Evolutionary conservation across 2,113 vertebrate species (phyloP).

Genomic region (Salvelinus fontinalis): DNA sequence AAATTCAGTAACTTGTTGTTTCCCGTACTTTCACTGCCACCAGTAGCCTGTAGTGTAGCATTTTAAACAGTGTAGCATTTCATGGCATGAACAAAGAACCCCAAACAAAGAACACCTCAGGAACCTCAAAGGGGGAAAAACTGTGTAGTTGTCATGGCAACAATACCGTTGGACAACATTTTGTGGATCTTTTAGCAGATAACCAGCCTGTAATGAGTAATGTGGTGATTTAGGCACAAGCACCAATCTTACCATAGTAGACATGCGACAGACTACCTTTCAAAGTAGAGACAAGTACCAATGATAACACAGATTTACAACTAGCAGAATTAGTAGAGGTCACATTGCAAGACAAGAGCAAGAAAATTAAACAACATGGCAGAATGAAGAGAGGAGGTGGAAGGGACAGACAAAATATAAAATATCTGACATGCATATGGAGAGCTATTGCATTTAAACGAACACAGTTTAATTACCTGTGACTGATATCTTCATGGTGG

Average conservation of each 20-base stretch:
- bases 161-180: slow-evolving; percentile 4
- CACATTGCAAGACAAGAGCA: slow-evolving; percentile 1
- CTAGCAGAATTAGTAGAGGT: not conserved
- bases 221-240: not conserved
- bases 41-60: no score
- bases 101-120: no score
- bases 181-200: not conserved
- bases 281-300: slow-evolving; percentile 5
- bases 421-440: not conserved
- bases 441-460: not conserved
- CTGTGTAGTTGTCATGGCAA: slow-evolving; percentile 2
- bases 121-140: not conserved
- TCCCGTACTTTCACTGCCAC: no score
- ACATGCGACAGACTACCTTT: not conserved
- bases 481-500: slow-evolving; percentile 84
- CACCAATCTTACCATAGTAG: not conserved
- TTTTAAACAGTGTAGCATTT: no score
- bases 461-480: slow-evolving; percentile 76
- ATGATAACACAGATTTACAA: not conserved
- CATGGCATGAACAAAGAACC: no score
- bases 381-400: not conserved
- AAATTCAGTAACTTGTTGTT: no score
- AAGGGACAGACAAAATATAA: not conserved
- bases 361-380: not conserved
- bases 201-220: not conserved